Base-by-base conservation (phyloP, 1,140 invertebrate genomes). In the Uloborus diversus region DNA sequence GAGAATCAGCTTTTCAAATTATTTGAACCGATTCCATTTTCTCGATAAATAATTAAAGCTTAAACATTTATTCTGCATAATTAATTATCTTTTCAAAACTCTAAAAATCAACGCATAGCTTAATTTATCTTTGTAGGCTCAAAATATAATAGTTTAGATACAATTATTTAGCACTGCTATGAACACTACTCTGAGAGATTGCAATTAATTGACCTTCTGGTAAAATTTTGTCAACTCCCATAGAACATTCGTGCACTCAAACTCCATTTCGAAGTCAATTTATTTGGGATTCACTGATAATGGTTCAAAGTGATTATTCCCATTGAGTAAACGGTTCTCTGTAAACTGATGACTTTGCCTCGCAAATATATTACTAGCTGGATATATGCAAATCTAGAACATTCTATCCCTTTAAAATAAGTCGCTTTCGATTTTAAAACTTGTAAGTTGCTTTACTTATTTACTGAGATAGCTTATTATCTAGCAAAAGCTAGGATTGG, bases 331-430 rank as follows among this genome's bases (percentile, higher is more conserved):
- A 78, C 17, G 32, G 49, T 5, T 13, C 42, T 65, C 14, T 13
- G 73, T 66, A 57, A 78, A 78, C 73, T 56, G 62, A 75, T 78
- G 73, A 78, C 73, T 65, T 66, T 66, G 47, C 61, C 25, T 49
- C 13, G 57, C 73, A 78, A 66, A 78, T 78, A 66, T 65, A 78
- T 57, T 65, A 42, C 49, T 33, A 28, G 25, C 4, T 56, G 27
- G 73, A 56, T 3, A 25, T 78, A 78, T 78, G 73, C 62, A 78
- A 78, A 78, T 78, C 42, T 4, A 13, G 42, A 17, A 14, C 25
- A 35, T 70, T 49, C 32, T 56, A 56, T 35, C 25, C 49, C 30
- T 9, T n/a, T n/a, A n/a, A n/a, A n/a, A n/a, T n/a, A n/a, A n/a
- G n/a, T n/a, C n/a, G n/a, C n/a, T n/a, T n/a, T n/a, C n/a, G n/a